Conservation (phyloP, 1,140 invertebrate species). For the Heterodera carotae region DNA sequence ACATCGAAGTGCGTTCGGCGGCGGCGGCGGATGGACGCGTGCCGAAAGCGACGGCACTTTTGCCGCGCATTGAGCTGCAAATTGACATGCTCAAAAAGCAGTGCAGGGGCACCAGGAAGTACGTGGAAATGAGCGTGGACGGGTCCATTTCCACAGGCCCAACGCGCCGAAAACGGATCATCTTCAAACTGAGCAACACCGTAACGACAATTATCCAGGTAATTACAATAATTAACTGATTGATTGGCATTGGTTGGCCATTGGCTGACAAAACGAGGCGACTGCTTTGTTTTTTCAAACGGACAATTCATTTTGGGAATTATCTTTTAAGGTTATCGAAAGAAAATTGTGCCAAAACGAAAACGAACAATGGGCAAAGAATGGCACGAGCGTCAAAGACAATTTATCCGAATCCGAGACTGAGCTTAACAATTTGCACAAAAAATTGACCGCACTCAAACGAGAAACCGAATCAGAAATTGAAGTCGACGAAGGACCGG, state of each 20-base stretch:
- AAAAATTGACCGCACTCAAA: slow-evolving; percentile 33
- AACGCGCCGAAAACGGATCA: slow-evolving; percentile 18
- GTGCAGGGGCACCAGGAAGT: slow-evolving; percentile 27
- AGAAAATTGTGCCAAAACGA: background rate
- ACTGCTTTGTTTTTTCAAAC: background rate
- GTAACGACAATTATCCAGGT: slow-evolving; percentile 43
- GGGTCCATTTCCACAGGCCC: slow-evolving; percentile 24
- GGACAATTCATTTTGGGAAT: background rate
- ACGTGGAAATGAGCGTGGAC: slow-evolving; percentile 40
- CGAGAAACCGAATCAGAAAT: slow-evolving; percentile 27
- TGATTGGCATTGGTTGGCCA: background rate
- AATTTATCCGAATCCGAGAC: slow-evolving; percentile 15
- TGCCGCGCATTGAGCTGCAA: slow-evolving; percentile 32
- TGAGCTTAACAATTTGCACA: slow-evolving; percentile 28
- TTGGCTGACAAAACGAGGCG: background rate
- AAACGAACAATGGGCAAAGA: background rate
- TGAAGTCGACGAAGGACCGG: background rate
- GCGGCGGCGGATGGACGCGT: slow-evolving; percentile 4
- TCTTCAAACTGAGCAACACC: slow-evolving; percentile 38
- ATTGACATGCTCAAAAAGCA: slow-evolving; percentile 47
- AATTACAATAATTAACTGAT: slow-evolving; percentile 1
- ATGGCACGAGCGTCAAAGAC: background rate
- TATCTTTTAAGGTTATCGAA: slow-evolving; percentile 17
- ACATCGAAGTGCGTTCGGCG: slow-evolving; percentile 29
- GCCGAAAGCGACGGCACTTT: slow-evolving; percentile 17